phyloP scores from a whole-genome alignment of 2,888 invertebrate genomes.

The Nomada ruficornis region DNA sequence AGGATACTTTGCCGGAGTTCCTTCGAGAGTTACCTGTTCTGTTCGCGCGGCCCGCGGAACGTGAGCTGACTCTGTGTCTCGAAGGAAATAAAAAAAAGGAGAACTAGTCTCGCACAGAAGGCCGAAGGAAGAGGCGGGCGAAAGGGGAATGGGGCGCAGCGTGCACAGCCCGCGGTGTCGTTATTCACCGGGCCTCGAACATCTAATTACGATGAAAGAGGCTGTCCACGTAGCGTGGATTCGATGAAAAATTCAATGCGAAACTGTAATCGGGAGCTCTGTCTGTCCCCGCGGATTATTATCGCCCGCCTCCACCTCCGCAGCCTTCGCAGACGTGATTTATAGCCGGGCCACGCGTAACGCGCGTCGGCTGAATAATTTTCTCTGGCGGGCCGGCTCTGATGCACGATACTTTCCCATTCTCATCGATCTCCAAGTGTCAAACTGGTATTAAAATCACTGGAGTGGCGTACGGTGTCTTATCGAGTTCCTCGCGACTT shows the following conservation, averaged over 20 bases:
- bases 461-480: slow-evolving; percentile 61
- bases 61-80: slow-evolving; percentile 71
- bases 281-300: slow-evolving; percentile 47
- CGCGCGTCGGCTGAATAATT: slow-evolving; percentile 62
- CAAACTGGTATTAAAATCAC: slow-evolving; percentile 69
- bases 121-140: neutral
- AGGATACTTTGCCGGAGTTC: slow-evolving; percentile 68
- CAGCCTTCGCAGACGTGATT: slow-evolving; percentile 34
- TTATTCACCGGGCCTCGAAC: slow-evolving; percentile 65
- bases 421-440: slow-evolving; percentile 72
- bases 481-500: slow-evolving; percentile 23
- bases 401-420: slow-evolving; percentile 70
- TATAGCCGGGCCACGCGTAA: slow-evolving; percentile 45
- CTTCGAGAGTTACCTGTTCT: slow-evolving; percentile 66
- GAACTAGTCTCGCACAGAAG: neutral
- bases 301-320: neutral
- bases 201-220: slow-evolving; percentile 69
- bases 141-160: slow-evolving; percentile 10
- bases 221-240: slow-evolving; percentile 42
- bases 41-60: slow-evolving; percentile 56
- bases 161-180: slow-evolving; percentile 49
- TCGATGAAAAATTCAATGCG: slow-evolving; percentile 59
- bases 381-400: slow-evolving; percentile 40
- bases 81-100: slow-evolving; percentile 3
- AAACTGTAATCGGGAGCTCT: slow-evolving; percentile 45